Conservation (phyloP, 2,113 vertebrate species). For the Gasterosteus aculeatus region DNA sequence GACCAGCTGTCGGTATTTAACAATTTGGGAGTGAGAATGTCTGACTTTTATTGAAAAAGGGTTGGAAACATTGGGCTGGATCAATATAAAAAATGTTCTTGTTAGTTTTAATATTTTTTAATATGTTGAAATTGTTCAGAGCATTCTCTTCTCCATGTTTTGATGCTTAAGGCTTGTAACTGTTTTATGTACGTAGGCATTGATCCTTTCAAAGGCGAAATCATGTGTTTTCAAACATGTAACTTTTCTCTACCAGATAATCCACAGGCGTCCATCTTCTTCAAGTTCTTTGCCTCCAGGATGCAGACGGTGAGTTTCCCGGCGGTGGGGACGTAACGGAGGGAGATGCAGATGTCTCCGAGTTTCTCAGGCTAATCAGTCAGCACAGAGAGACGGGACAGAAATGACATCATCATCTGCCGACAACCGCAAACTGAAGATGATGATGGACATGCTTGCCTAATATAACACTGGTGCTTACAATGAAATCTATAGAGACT, state of each 20-base stretch:
- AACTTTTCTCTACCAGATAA: slow-evolving; percentile 86
- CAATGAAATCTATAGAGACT: too few relatives aligned
- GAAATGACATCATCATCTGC: slow-evolving; percentile 33
- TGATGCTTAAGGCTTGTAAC: too few relatives aligned
- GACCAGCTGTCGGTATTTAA: too few relatives aligned
- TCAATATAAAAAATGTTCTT: too few relatives aligned
- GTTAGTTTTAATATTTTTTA: too few relatives aligned
- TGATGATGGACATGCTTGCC: background rate
- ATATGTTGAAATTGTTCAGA: background rate
- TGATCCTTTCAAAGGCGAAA: background rate
- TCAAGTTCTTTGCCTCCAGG: slow-evolving; percentile 98
- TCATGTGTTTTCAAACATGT: background rate
- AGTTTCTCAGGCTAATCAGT: slow-evolving; percentile 93
- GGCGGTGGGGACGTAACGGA: slow-evolving; percentile 95
- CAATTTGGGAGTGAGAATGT: too few relatives aligned
- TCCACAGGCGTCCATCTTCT: slow-evolving; percentile 99
- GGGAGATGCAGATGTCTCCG: slow-evolving; percentile 97
- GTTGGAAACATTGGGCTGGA: too few relatives aligned
- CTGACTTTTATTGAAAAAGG: too few relatives aligned
- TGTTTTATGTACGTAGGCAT: background rate
- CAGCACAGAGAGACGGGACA: slow-evolving; percentile 24
- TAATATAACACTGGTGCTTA: too few relatives aligned
- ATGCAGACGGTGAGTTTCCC: slow-evolving; percentile 98
- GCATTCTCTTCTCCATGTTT: background rate
- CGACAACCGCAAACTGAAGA: background rate